A percentile compares a stretch with the other conserved stretches of the same genome.
phyloP scores from a whole-genome alignment of 2,888 invertebrate species.

The Machimus atricapillus region DNA sequence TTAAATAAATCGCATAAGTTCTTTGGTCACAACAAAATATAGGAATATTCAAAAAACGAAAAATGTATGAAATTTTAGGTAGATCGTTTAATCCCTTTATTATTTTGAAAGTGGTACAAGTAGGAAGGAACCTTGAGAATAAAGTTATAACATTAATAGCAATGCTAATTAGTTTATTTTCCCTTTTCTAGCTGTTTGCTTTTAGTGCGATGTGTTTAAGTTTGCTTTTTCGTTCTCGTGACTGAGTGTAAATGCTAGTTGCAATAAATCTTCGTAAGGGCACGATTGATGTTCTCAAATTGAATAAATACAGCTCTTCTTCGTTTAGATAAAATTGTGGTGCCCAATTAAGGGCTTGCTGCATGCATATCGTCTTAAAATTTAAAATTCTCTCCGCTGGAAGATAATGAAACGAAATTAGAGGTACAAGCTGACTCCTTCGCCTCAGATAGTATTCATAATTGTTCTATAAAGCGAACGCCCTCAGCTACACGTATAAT shows the following conservation, averaged over 20 bases:
- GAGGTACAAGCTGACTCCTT: neutral
- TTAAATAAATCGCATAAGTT: too few relatives aligned
- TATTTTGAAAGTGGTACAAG: too few relatives aligned
- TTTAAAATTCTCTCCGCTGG: neutral
- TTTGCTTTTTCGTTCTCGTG: neutral
- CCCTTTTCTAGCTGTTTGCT: neutral
- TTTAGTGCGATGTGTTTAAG: neutral
- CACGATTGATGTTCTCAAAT: neutral
- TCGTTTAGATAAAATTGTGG: neutral
- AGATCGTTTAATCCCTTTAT: too few relatives aligned
- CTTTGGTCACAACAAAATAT: too few relatives aligned
- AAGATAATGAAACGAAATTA: neutral
- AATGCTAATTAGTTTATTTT: neutral
- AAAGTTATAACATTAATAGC: neutral
- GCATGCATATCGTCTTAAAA: neutral
- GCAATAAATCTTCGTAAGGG: neutral
- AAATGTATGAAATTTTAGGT: too few relatives aligned
- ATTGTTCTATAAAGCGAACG: neutral
- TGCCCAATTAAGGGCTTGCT: neutral
- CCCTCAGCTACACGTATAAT: neutral
- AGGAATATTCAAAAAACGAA: too few relatives aligned
- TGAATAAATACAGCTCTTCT: neutral
- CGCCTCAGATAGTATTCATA: neutral
- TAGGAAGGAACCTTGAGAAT: neutral
- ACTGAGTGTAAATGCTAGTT: neutral